phyloP scores from a whole-genome alignment of 2,797 vertebrate genomes.

The Rhynchonycteris naso region DNA sequence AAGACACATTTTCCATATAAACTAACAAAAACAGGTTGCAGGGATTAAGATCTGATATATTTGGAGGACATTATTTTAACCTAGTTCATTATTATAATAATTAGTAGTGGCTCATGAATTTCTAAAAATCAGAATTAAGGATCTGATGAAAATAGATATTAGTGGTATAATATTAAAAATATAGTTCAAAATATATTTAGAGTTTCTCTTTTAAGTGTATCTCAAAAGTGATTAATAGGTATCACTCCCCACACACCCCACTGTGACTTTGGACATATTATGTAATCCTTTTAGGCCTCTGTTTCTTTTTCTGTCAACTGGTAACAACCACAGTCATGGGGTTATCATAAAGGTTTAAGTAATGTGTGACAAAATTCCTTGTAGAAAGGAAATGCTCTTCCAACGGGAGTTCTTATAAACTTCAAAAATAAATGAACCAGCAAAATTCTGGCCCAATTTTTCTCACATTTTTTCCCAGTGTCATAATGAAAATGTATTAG shows the following conservation, averaged over 20 bases:
- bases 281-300: background rate
- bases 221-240: background rate
- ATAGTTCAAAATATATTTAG: conserved; percentile 4
- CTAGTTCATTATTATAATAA: background rate
- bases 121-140: background rate
- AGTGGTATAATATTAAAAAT: background rate
- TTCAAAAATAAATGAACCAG: background rate
- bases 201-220: background rate
- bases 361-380: background rate
- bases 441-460: background rate
- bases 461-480: background rate
- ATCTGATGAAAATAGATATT: background rate
- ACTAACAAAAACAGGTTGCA: background rate
- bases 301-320: background rate
- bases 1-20: background rate
- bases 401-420: background rate
- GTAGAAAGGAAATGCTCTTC: background rate
- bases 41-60: background rate
- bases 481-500: conserved; percentile 6
- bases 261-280: background rate
- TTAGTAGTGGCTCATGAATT: background rate
- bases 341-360: background rate
- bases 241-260: background rate
- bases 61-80: background rate
- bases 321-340: background rate